Evolutionary conservation across 2,797 vertebrate genomes (phyloP).

Genomic region (Mastacembelus armatus): DNA sequence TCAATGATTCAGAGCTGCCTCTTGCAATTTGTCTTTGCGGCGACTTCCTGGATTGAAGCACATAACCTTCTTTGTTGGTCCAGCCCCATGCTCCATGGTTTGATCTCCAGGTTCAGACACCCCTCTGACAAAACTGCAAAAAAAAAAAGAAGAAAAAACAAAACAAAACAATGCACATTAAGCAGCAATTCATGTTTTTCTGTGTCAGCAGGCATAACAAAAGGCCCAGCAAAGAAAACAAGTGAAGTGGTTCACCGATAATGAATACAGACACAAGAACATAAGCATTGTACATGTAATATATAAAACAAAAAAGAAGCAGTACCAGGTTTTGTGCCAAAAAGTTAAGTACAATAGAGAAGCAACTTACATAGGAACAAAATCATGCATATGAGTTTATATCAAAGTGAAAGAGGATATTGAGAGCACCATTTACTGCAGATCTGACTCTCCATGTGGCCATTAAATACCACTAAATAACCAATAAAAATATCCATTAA

Average conservation of each 20-base stretch:
- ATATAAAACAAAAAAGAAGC: constrained; percentile 3
- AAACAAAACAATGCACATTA: constrained; percentile 21
- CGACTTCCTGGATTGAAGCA: constrained; percentile 77
- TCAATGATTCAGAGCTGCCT: constrained; percentile 67
- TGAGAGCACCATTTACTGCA: constrained; percentile 21
- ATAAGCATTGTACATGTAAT: background rate
- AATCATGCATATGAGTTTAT: constrained; percentile 22
- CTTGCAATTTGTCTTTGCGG: constrained; percentile 72
- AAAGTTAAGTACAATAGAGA: background rate
- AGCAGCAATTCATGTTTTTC: background rate
- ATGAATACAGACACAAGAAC: background rate
- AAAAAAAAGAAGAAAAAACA: too few relatives aligned
- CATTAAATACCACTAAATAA: constrained; percentile 58
- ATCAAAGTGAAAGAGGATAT: constrained; percentile 23
- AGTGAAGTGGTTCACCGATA: background rate
- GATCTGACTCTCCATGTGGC: constrained; percentile 37
- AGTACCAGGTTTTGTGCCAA: background rate
- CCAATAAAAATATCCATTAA: constrained; percentile 52
- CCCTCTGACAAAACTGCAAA: constrained; percentile 50
- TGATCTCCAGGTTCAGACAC: constrained; percentile 31
- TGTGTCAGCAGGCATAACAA: background rate
- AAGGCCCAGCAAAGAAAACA: background rate
- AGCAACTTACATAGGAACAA: constrained; percentile 4
- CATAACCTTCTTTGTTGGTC: constrained; percentile 61
- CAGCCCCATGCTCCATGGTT: constrained; percentile 68